phyloP scores from a whole-genome alignment of 2,113 vertebrate species.

The Otolemur garnettii region DNA sequence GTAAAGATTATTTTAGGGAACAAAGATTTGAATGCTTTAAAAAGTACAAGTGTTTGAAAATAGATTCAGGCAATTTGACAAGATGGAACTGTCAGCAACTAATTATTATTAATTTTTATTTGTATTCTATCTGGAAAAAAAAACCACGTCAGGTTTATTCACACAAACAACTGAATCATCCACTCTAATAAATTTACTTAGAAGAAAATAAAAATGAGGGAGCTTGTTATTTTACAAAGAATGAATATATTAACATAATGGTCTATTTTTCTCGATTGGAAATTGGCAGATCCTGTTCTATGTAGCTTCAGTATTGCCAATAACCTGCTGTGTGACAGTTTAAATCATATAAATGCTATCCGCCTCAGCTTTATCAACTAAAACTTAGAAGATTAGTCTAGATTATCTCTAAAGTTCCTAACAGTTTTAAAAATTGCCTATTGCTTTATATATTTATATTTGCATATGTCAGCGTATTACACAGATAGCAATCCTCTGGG shows the following conservation, averaged over 20 bases:
- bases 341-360: slow-evolving; percentile 49
- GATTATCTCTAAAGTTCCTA: neutral
- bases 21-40: slow-evolving; percentile 33
- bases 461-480: neutral
- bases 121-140: slow-evolving; percentile 59
- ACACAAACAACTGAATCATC: slow-evolving; percentile 54
- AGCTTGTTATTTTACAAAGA: slow-evolving; percentile 58
- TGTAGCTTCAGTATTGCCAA: slow-evolving; percentile 55
- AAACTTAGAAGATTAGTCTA: neutral
- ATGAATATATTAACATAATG: slow-evolving; percentile 52
- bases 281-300: slow-evolving; percentile 35
- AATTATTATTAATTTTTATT: slow-evolving; percentile 77
- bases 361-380: neutral
- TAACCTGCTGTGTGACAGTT: slow-evolving; percentile 14
- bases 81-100: slow-evolving; percentile 53
- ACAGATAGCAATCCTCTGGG: neutral
- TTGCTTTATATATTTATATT: slow-evolving; percentile 39
- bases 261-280: slow-evolving; percentile 64
- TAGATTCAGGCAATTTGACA: slow-evolving; percentile 46
- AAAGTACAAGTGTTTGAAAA: slow-evolving; percentile 53
- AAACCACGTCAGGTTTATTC: slow-evolving; percentile 5
- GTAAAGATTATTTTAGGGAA: neutral
- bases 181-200: slow-evolving; percentile 56
- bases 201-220: slow-evolving; percentile 49
- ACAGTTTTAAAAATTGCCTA: slow-evolving; percentile 17